Evolutionary conservation across 2,113 vertebrate genomes (phyloP), one percentile per base, ranked within the genome.

Genomic region (Ptilonorhynchus violaceus): DNA sequence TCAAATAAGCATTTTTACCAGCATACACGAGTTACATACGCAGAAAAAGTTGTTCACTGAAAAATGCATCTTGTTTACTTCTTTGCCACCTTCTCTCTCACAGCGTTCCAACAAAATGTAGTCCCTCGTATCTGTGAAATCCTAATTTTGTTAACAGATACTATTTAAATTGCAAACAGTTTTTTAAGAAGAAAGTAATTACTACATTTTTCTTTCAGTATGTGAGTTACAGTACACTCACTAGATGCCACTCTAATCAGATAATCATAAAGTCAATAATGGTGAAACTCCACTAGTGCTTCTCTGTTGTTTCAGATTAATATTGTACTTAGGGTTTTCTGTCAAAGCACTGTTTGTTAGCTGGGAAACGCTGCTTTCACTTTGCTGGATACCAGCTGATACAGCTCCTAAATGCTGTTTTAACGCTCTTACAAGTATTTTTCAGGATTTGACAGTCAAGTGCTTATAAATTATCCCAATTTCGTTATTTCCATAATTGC

Each of bases 211-310:
- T 64, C 0, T 0, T 63, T 82, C 12, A 10, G 3, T 52, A 10
- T 59, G 49, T 83, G 47, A 66, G 13, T 69, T 96, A 31, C 17
- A 23, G 13, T 69, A 30, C 2, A 7, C 55, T 89, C 93, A 88
- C 93, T 95, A 96, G 94, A 67, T 94, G 92, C 46, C 89, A 80
- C 78, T 90, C 41, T 58, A 39, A 39, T 39, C 37, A 77, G 78
- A 33, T 86, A 85, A 9, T 76, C 21, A 7, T 19, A 24, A 62
- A 35, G 39, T 23, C 16, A 60, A 6, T 67, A 67, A 41, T 28
- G 24, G 22, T 82, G 58, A 83, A 50, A 50, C 55, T 77, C 50
- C 13, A 18, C 49, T 49, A 18, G 22, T 63, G 15, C 31, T 70
- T 86, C 46, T 92, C 17, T 64, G 5, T 64, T 76, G n/a, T 56